A percentile compares a stretch with the other conserved stretches of the same genome.
These are phyloP conservation scores for Cathartes aura DNA, from an alignment of 2,113 vertebrate species.

Conservation along the genomic window DNA sequence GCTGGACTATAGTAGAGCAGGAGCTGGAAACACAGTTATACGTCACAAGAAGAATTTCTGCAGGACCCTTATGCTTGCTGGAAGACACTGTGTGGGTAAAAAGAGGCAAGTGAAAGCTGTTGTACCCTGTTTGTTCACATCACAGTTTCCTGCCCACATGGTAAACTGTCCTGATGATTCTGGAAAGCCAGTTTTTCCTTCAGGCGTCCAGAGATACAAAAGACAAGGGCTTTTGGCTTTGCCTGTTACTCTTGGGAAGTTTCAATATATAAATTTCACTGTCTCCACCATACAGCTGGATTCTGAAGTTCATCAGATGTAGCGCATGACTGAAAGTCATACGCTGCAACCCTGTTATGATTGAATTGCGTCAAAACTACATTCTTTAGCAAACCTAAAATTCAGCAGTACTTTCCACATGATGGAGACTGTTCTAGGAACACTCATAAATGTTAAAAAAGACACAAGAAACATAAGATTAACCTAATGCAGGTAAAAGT, in stretches of 20 bases:
- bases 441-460: neutral
- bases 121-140: neutral
- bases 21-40: neutral
- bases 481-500: neutral
- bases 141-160: neutral
- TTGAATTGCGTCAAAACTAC: neutral
- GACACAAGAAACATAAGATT: neutral
- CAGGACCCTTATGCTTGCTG: neutral
- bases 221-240: neutral
- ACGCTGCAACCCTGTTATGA: neutral
- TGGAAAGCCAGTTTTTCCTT: neutral
- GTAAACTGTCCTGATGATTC: neutral
- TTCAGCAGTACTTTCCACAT: neutral
- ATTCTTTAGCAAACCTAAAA: neutral
- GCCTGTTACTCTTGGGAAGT: neutral
- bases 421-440: neutral
- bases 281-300: neutral
- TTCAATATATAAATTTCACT: neutral
- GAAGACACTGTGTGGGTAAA: neutral
- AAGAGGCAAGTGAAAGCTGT: neutral
- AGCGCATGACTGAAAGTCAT: rapidly evolving
- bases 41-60: neutral
- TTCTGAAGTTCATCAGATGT: neutral
- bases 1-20: neutral
- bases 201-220: neutral